Evolutionary conservation across 2,888 invertebrate species (phyloP), one percentile per base, ranked within the genome.

Genomic region (Lamellibrachia columna): DNA sequence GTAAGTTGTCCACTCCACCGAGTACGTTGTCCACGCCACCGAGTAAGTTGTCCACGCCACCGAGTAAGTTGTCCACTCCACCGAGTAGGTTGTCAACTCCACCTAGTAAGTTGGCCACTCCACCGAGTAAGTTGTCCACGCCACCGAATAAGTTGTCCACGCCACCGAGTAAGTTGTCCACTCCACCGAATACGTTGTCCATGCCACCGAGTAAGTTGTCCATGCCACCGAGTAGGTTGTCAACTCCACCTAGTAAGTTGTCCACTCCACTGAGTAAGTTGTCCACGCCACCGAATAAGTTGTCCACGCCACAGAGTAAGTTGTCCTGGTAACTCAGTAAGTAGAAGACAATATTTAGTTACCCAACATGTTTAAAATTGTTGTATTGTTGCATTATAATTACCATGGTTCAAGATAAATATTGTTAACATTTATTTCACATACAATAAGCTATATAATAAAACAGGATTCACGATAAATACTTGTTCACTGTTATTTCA

Each of bases 261-360:
- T 75, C 75, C 75, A 6, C 15, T 0, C 75, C 75, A 22, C 6
- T 22, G 22, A 3, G 6, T 75, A 55, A 55, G 55, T 55, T 9
- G 55, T 55, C 55, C 55, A 7, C 8, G 9, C 55, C 8, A 55
- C 9, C 4, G 9, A 55, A 1, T 55, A 55, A 55, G 9, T 55
- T 55, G 3, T 55, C 55, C 55, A 7, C 7, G 55, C 8, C 55
- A 55, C 55, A 9, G 9, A 55, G 9, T 55, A 55, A 55, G 55
- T 55, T 9, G 9, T 55, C 55, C 55, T 9, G 9, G 9, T 55
- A 55, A 55, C 55, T 55, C 55, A 8, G 55, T 40, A 40, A 40
- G 40, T 91, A 91, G 91, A 28, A 91, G n/a, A 52, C 40, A 52
- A n/a, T 52, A 91, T 52, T 91, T 91, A 91, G 40, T 40, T 40